These are phyloP conservation scores for Corythaixoides concolor DNA, from an alignment of 2,113 vertebrate genomes.

Conservation along the genomic window DNA sequence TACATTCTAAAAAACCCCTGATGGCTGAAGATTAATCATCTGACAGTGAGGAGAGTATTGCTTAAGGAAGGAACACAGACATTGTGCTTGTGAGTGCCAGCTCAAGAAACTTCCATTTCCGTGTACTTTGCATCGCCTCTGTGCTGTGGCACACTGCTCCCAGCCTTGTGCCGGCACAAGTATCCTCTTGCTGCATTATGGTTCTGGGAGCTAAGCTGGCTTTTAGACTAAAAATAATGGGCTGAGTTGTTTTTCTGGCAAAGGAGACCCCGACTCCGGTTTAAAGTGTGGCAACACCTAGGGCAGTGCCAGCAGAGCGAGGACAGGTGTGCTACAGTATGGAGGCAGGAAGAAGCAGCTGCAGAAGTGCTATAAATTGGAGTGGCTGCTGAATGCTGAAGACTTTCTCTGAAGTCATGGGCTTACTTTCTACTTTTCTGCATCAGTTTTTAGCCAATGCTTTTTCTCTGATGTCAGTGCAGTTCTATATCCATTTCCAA, in stretches of 20 bases:
- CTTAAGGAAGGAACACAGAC: not conserved
- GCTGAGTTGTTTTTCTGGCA: not conserved
- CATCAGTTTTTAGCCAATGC: not conserved
- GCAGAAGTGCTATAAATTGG: not conserved
- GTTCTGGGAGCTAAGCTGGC: not conserved
- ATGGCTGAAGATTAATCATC: conserved; percentile 3
- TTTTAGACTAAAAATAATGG: not conserved
- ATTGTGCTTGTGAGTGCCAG: not conserved
- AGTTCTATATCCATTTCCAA: not conserved
- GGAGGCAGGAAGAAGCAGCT: not conserved
- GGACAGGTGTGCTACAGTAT: rapidly evolving
- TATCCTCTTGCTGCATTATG: not conserved
- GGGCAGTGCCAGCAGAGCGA: not conserved
- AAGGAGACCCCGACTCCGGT: not conserved
- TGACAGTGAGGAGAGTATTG: not conserved
- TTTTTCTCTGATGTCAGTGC: not conserved
- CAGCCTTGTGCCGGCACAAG: not conserved
- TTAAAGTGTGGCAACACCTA: not conserved
- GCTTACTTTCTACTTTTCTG: not conserved
- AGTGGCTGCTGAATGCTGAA: conserved; percentile 6
- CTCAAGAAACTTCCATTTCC: not conserved
- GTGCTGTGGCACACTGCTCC: not conserved
- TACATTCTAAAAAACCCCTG: not conserved
- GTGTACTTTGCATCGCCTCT: rapidly evolving
- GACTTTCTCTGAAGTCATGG: not conserved